These are phyloP conservation scores for Tortricodes alternella DNA, from an alignment of 2,888 invertebrate genomes.

Conservation along the genomic window DNA sequence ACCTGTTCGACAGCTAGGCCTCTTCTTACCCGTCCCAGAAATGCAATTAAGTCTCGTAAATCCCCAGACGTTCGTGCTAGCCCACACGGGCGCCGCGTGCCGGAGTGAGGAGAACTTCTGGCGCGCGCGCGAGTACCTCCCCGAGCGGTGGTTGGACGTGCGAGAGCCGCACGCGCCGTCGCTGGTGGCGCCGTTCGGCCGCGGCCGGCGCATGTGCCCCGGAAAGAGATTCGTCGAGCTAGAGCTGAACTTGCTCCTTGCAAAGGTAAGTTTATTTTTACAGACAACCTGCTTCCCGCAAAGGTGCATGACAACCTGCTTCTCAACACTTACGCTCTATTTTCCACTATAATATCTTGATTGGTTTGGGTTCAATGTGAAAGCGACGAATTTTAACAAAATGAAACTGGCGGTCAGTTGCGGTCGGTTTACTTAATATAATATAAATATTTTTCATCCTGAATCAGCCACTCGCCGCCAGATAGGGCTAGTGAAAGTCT, in stretches of 20 bases:
- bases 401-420: no score
- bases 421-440: no score
- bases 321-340: no score
- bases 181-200: conserved; percentile 90
- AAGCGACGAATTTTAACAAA: no score
- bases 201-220: conserved; percentile 91
- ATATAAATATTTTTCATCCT: no score
- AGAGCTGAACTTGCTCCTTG: conserved; percentile 87
- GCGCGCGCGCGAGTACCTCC: conserved; percentile 86
- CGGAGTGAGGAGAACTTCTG: conserved; percentile 89
- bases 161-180: conserved; percentile 80
- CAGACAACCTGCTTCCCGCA: no score
- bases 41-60: background rate
- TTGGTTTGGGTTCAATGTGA: no score
- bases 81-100: conserved; percentile 93
- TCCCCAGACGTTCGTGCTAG: conserved; percentile 87
- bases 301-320: no score
- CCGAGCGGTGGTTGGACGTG: conserved; percentile 89
- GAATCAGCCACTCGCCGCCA: no score
- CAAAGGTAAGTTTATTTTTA: conserved; percentile 88
- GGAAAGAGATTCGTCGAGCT: conserved; percentile 93
- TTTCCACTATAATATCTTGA: no score
- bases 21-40: no score
- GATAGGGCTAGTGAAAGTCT: no score
- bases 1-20: background rate